Conservation (phyloP, 2,113 vertebrate species). For the Hiodon tergisus region DNA sequence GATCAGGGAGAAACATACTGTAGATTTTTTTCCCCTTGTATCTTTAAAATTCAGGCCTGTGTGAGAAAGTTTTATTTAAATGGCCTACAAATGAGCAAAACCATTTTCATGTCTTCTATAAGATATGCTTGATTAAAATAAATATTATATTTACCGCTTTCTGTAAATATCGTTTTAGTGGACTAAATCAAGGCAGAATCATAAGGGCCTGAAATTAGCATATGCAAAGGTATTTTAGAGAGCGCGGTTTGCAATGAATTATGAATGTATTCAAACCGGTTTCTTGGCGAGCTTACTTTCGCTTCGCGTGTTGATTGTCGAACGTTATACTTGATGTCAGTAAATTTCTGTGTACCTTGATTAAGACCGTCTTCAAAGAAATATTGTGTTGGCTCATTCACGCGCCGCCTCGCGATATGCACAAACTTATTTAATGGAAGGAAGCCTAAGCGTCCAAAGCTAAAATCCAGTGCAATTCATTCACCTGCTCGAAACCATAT, state of each 20-base stretch:
- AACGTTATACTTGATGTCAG: neutral
- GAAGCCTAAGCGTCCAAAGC: neutral
- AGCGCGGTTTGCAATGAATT: neutral
- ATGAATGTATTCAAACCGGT: neutral
- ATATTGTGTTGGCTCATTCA: neutral
- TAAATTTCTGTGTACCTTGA: neutral
- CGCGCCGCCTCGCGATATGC: neutral
- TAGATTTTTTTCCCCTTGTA: too few species aligned
- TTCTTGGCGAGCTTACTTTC: neutral
- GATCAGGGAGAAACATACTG: too few species aligned
- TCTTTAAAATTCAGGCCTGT: too few species aligned
- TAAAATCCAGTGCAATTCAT: neutral
- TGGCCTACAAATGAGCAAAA: too few species aligned
- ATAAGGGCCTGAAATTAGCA: neutral
- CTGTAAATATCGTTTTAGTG: neutral
- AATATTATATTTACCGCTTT: neutral
- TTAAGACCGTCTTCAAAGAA: neutral
- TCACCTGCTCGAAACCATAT: too few species aligned
- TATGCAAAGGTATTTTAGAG: constrained; percentile 5
- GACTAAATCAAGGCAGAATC: neutral
- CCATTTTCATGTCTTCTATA: neutral
- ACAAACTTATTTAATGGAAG: neutral
- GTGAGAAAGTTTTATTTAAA: too few species aligned
- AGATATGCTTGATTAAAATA: neutral
- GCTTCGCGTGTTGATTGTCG: neutral